phyloP scores from a whole-genome alignment of 2,888 invertebrate species.

The Pheosia gnoma region DNA sequence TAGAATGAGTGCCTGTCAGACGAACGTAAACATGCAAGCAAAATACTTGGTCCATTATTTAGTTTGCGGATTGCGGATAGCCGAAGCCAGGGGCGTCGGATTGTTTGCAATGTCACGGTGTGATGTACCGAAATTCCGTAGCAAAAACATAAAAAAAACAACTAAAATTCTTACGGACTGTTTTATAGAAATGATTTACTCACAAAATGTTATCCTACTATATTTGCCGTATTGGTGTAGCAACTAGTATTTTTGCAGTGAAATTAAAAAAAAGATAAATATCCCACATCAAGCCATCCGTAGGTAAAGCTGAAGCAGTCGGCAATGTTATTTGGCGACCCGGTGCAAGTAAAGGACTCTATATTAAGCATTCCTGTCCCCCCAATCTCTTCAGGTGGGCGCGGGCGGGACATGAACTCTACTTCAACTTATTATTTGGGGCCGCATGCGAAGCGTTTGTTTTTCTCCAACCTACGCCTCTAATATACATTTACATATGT shows the following conservation, averaged over 20 bases:
- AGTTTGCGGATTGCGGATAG: constrained; percentile 53
- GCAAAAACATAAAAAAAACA: too few species aligned
- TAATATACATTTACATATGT: constrained; percentile 66
- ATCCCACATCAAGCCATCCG: constrained; percentile 46
- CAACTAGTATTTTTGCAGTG: constrained; percentile 16
- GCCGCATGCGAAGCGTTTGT: constrained; percentile 72
- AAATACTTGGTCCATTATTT: constrained; percentile 72
- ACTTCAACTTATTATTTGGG: constrained; percentile 81
- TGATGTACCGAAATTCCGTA: constrained; percentile 18
- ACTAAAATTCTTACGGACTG: too few species aligned
- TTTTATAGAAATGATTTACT: neutral
- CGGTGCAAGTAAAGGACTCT: constrained; percentile 79
- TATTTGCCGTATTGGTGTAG: neutral
- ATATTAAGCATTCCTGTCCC: constrained; percentile 82
- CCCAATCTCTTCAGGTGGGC: constrained; percentile 79
- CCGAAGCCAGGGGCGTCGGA: constrained; percentile 28
- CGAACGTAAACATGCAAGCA: constrained; percentile 72
- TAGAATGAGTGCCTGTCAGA: constrained; percentile 81
- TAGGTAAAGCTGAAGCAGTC: constrained; percentile 61
- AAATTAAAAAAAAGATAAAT: constrained; percentile 35
- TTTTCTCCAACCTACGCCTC: constrained; percentile 67
- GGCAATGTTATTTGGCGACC: constrained; percentile 77
- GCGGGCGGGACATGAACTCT: constrained; percentile 69
- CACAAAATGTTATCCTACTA: too few species aligned
- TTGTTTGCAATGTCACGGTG: constrained; percentile 35